Evolutionary conservation across 2,113 vertebrate species (phyloP).

Genomic region (Taxidea taxus): DNA sequence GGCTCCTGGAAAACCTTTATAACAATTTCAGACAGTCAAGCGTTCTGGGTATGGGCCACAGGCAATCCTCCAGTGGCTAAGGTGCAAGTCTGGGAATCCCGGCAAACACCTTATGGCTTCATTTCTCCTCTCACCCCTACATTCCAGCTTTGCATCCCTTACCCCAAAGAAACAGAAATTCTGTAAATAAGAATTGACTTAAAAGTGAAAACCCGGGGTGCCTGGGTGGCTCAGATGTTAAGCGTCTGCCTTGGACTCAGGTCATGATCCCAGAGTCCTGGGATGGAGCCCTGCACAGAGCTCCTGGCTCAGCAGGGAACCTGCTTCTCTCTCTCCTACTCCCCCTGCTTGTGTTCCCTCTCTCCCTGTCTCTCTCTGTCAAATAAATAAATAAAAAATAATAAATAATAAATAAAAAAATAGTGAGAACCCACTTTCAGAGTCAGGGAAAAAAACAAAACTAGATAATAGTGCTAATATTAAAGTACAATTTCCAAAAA

Average conservation of each 20-base stretch:
- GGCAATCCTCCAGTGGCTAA: background rate
- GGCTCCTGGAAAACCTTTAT: background rate
- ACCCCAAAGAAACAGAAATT: background rate
- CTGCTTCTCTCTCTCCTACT: too few species aligned
- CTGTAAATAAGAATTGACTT: background rate
- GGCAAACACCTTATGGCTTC: background rate
- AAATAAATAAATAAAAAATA: too few species aligned
- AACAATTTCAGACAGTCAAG: background rate
- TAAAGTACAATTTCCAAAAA: conserved; percentile 24
- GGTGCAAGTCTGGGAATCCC: background rate
- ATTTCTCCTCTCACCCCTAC: background rate
- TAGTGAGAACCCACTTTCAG: background rate
- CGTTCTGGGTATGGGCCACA: background rate
- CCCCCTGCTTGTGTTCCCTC: too few species aligned
- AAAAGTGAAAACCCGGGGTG: background rate
- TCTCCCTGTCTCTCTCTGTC: too few species aligned
- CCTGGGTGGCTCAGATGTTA: too few species aligned
- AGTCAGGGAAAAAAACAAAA: background rate
- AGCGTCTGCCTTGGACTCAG: too few species aligned
- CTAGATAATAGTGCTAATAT: background rate
- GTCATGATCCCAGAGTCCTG: too few species aligned
- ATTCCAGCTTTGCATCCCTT: background rate
- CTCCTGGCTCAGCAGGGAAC: too few species aligned
- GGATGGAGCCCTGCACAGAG: too few species aligned
- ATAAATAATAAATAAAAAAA: too few species aligned